phyloP scores from a whole-genome alignment of 2,113 vertebrate genomes.

The Cryptomyrus ogoouensis region DNA sequence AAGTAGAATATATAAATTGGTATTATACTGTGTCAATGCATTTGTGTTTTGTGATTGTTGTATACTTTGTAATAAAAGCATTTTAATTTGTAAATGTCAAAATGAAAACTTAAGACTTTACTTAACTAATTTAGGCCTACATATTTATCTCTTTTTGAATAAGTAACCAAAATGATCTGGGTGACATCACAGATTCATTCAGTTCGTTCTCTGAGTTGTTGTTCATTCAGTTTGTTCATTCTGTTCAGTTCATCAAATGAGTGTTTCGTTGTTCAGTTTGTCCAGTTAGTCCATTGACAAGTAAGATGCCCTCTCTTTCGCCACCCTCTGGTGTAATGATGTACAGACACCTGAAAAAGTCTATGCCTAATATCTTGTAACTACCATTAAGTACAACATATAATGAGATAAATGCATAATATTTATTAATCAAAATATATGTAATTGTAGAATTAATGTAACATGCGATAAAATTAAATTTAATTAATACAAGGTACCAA shows the following conservation, averaged over 20 bases:
- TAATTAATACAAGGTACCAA: not conserved
- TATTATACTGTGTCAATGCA: not conserved
- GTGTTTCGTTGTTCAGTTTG: not conserved
- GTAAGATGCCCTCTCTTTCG: not conserved
- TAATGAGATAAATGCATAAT: not conserved
- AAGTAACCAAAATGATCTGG: not conserved
- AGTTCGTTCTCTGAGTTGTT: not conserved
- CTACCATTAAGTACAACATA: not conserved
- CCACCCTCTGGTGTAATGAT: not conserved
- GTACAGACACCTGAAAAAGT: not conserved
- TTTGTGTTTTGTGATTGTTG: not conserved
- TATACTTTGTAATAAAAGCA: not conserved
- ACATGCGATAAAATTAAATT: not conserved
- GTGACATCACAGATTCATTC: not conserved
- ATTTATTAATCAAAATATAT: not conserved
- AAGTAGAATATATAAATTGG: not conserved
- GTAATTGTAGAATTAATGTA: not conserved
- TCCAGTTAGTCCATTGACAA: not conserved
- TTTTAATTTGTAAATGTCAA: not conserved
- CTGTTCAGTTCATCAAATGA: not conserved
- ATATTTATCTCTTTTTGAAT: not conserved
- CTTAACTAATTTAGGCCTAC: not conserved
- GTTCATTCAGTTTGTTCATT: not conserved
- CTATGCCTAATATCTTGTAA: not conserved
- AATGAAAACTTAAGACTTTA: not conserved